Conservation (phyloP, 30 jellyfish, hydroid and myxozoan species). For the Chrysaora quinquecirrha region DNA sequence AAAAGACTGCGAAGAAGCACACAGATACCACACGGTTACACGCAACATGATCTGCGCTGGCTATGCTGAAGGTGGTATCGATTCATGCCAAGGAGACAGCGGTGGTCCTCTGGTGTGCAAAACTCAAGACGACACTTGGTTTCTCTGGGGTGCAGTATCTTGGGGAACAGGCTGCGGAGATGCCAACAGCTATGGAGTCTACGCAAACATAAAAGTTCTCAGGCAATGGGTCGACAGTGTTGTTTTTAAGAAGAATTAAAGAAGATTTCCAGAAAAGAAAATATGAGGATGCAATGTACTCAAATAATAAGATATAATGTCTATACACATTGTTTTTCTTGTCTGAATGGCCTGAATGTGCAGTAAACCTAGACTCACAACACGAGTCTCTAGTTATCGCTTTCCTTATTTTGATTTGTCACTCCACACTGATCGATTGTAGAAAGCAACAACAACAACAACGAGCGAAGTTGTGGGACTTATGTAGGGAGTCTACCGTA, state of each 20-base stretch:
- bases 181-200: slow-evolving; percentile 80
- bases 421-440: too few species aligned
- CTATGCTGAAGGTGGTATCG: slow-evolving; percentile 87
- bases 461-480: too few species aligned
- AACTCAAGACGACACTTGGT: slow-evolving; percentile 81
- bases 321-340: too few species aligned
- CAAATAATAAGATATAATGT: too few species aligned
- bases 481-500: too few species aligned
- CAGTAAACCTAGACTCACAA: too few species aligned
- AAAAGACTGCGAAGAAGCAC: slow-evolving; percentile 63
- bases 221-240: slow-evolving; percentile 88
- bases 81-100: slow-evolving; percentile 96
- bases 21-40: slow-evolving; percentile 51
- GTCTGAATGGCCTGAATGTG: too few species aligned
- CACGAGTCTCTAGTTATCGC: too few species aligned
- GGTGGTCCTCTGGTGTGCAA: slow-evolving; percentile 99
- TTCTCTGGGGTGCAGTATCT: slow-evolving; percentile 94
- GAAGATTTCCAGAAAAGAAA: background rate
- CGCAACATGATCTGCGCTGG: slow-evolving; percentile 95
- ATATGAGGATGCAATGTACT: too few species aligned
- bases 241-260: slow-evolving; percentile 50
- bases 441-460: too few species aligned
- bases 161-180: slow-evolving; percentile 99
- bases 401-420: too few species aligned
- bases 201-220: slow-evolving; percentile 81